A percentile compares a stretch with the other conserved stretches of the same genome.
Evolutionary conservation across 1,140 invertebrate species (phyloP).

Genomic region (Coelopa frigida): DNA sequence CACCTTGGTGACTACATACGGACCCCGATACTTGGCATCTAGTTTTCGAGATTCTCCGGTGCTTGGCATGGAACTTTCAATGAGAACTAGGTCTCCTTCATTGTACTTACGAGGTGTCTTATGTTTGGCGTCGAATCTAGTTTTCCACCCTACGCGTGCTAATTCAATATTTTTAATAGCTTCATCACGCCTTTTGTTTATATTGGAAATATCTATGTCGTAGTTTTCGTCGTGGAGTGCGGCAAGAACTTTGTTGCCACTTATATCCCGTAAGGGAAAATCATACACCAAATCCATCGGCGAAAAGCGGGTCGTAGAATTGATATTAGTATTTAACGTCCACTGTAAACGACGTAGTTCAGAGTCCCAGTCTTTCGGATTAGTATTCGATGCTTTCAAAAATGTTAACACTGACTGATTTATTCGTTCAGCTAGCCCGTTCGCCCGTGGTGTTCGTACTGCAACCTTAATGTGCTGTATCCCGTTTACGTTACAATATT

Average conservation of each 20-base stretch:
- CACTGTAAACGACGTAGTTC: too few species aligned
- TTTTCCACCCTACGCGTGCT: slow-evolving; percentile 1
- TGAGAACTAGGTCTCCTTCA: slow-evolving; percentile 1
- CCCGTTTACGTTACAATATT: too few species aligned
- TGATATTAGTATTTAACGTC: slow-evolving; percentile 2
- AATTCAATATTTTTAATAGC: slow-evolving; percentile 1
- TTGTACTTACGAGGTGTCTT: slow-evolving; percentile 1
- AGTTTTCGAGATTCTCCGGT: slow-evolving; percentile 13
- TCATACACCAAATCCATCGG: slow-evolving; percentile 4
- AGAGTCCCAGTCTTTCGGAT: too few species aligned
- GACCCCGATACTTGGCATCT: slow-evolving; percentile 14
- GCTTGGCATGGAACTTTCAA: slow-evolving; percentile 5
- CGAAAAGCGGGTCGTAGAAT: slow-evolving; percentile 3
- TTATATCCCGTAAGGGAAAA: too few species aligned
- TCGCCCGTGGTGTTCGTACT: too few species aligned
- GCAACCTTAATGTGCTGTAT: too few species aligned
- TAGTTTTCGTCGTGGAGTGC: slow-evolving; percentile 7
- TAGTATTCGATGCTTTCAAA: too few species aligned
- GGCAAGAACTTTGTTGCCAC: slow-evolving; percentile 5
- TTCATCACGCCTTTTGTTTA: not conserved
- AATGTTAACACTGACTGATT: too few species aligned
- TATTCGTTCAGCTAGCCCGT: too few species aligned
- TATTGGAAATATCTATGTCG: not conserved
- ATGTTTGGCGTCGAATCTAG: not conserved
- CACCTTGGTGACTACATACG: slow-evolving; percentile 14